phyloP scores from a whole-genome alignment of 2,113 vertebrate species.

The Glaucidium brasilianum region DNA sequence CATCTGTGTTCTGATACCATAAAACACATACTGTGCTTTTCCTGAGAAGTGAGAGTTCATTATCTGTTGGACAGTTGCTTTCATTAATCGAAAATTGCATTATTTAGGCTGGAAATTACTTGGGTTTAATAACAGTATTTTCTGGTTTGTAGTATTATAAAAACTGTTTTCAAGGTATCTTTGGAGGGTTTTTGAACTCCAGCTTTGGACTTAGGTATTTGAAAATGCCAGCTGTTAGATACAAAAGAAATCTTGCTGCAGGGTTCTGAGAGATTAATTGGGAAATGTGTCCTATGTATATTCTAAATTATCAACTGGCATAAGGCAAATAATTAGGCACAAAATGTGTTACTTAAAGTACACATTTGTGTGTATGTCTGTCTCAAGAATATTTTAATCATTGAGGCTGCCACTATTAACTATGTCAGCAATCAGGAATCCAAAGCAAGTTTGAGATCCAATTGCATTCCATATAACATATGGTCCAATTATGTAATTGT shows the following conservation, averaged over 20 bases:
- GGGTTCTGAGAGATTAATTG: slow-evolving; percentile 20
- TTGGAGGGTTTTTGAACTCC: neutral
- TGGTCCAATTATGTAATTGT: slow-evolving; percentile 31
- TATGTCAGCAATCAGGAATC: neutral
- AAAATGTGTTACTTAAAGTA: neutral
- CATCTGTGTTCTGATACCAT: neutral
- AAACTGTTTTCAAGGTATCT: neutral
- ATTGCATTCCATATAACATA: neutral
- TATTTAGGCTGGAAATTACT: neutral
- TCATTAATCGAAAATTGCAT: neutral
- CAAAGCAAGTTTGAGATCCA: neutral
- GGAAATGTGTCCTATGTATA: neutral
- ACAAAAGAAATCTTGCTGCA: neutral
- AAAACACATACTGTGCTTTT: neutral
- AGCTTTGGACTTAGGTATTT: neutral
- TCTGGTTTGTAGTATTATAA: neutral
- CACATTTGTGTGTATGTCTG: neutral
- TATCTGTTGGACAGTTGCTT: neutral
- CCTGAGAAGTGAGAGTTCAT: neutral
- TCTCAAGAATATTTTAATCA: neutral
- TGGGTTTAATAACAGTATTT: neutral
- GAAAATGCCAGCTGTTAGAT: neutral
- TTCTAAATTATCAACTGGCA: neutral
- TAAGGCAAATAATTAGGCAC: slow-evolving; percentile 48
- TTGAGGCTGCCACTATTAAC: neutral